phyloP scores from a whole-genome alignment of 2,888 invertebrate genomes.

The Drosophila infuscata region DNA sequence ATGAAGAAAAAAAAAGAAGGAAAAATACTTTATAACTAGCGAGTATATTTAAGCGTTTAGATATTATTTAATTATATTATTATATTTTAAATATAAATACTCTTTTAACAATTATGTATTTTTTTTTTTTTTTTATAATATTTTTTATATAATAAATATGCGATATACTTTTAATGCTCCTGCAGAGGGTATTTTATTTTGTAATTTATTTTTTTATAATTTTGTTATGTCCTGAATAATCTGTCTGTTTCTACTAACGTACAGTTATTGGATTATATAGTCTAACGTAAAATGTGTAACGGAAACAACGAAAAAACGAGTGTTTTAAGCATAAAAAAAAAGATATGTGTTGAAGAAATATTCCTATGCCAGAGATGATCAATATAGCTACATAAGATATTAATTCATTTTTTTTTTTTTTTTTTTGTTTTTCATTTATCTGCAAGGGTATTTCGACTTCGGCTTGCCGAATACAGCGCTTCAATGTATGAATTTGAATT shows the following conservation, averaged over 20 bases:
- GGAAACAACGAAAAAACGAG: constrained; percentile 31
- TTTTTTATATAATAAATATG: constrained; percentile 53
- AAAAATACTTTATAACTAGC: constrained; percentile 34
- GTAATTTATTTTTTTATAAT: background rate
- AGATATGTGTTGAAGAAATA: background rate
- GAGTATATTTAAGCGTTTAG: constrained; percentile 48
- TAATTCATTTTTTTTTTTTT: constrained; percentile 1
- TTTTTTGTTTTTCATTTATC: constrained; percentile 5
- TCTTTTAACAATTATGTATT: constrained; percentile 16
- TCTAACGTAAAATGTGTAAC: constrained; percentile 4
- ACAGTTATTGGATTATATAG: background rate
- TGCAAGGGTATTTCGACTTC: constrained; percentile 40
- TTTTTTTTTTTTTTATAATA: constrained; percentile 18
- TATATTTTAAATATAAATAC: constrained; percentile 4
- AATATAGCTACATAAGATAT: constrained; percentile 1
- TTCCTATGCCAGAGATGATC: constrained; percentile 1
- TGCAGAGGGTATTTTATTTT: constrained; percentile 18
- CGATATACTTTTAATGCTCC: constrained; percentile 14
- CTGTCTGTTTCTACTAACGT: background rate
- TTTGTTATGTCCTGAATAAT: background rate
- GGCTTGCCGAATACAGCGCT: constrained; percentile 22
- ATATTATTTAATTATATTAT: constrained; percentile 23
- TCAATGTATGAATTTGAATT: background rate
- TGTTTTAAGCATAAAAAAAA: constrained; percentile 3
- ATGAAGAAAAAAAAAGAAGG: constrained; percentile 11